Percentiles rank a stretch among this genome's conserved stretches.
These are phyloP conservation scores for Argyresthia goedartella DNA, from an alignment of 2,888 invertebrate genomes.

Conservation along the genomic window DNA sequence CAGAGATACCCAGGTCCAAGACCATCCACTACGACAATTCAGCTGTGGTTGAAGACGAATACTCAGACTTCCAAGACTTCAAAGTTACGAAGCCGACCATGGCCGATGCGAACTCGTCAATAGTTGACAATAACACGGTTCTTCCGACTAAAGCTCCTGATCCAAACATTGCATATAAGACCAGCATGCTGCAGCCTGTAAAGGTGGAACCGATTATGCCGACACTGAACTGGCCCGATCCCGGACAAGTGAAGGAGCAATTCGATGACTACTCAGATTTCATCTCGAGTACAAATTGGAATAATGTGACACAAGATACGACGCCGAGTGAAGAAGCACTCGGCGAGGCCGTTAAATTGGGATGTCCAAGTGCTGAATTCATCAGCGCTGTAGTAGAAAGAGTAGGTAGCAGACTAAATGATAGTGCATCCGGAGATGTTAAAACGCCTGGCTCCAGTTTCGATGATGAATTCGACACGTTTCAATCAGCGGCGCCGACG, in stretches of 20 bases:
- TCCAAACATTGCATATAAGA: conserved; percentile 21
- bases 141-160: not conserved
- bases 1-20: conserved; percentile 62
- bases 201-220: conserved; percentile 51
- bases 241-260: conserved; percentile 56
- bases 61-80: conserved; percentile 61
- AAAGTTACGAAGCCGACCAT: conserved; percentile 23
- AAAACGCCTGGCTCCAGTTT: too few species aligned
- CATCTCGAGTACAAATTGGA: conserved; percentile 33
- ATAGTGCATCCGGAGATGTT: conserved; percentile 7
- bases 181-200: conserved; percentile 52
- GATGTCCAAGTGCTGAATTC: not conserved
- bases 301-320: not conserved
- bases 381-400: not conserved
- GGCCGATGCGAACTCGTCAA: conserved; percentile 8
- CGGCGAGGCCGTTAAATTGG: too few species aligned
- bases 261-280: conserved; percentile 61
- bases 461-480: conserved; percentile 60
- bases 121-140: not conserved
- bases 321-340: not conserved
- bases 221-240: conserved; percentile 63
- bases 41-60: conserved; percentile 39
- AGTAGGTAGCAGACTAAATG: not conserved
- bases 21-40: conserved; percentile 53
- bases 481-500: conserved; percentile 46